Base-by-base conservation (phyloP, 2,888 invertebrate species). In the Ennomos erosarius region DNA sequence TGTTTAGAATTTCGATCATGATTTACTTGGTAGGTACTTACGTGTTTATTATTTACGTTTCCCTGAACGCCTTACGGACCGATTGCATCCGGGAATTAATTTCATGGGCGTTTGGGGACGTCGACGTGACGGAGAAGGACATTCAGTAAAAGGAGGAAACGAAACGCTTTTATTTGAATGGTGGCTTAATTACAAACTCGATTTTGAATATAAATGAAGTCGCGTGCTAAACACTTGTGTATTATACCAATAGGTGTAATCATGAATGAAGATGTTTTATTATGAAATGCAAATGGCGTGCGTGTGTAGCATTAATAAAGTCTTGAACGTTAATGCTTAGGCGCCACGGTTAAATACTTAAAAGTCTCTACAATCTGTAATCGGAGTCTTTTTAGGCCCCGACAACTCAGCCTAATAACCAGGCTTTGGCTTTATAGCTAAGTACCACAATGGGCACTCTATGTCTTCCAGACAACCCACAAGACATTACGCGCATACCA, bases 41-140 rank as follows among this genome's bases (percentile, higher is more conserved):
- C 57, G 60, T 55, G 37, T 56, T 53, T 64, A 64, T 53, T 64
- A 64, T 61, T 50, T 63, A 60, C 59, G 51, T 63, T 64, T 66
- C 59, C 64, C 48, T 56, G 36, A 57, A 61, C 55, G 60, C 61
- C 59, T 35, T 48, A 48, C 56, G 59, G 38, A 53, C 33, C 56
- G 52, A 49, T 56, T 56, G 57, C 63, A 59, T 68, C 68, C 68
- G 64, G 64, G 55, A 59, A 57, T 63, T 52, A 57, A 63, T 61
- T 65, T 37, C 43, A 55, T 52, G 35, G 38, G 9, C 59, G 53
- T 53, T 46, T 51, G 54, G 58, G 51, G 55, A 55, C 52, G 43
- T 45, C 49, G 13, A 42, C 26, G 39, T 40, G 48, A 49, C 26
- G 42, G 10, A 26, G 36, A 42, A 40, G 44, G 39, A 38, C 45